Conservation (phyloP, 2,888 invertebrate genomes). For the Lepidochrysops patricia region DNA sequence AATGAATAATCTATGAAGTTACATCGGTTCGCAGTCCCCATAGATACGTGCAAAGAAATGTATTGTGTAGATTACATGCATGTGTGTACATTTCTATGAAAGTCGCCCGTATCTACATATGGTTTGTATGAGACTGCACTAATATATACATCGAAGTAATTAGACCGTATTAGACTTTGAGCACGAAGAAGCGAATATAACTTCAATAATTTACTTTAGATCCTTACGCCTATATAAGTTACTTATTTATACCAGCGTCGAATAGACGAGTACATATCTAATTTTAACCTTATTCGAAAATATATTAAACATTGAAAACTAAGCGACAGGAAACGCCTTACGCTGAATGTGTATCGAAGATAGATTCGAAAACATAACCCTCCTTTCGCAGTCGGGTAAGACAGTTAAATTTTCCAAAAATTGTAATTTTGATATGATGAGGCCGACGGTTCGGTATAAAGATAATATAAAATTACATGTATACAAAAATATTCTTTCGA, state of each 20-base stretch:
- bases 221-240: constrained; percentile 31
- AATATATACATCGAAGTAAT: constrained; percentile 20
- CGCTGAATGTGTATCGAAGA: background rate
- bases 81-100: background rate
- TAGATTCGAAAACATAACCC: background rate
- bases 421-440: constrained; percentile 56
- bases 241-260: constrained; percentile 65
- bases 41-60: background rate
- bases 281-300: constrained; percentile 59
- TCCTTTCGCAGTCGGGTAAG: background rate
- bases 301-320: constrained; percentile 47
- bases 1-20: constrained; percentile 17
- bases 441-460: constrained; percentile 43
- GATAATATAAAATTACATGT: constrained; percentile 57
- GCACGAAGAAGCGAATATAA: constrained; percentile 62
- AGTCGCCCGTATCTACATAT: background rate
- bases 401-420: constrained; percentile 38
- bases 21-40: constrained; percentile 21
- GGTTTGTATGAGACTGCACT: background rate
- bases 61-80: background rate
- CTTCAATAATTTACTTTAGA: constrained; percentile 36
- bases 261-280: constrained; percentile 57
- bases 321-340: constrained; percentile 36
- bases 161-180: constrained; percentile 67
- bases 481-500: constrained; percentile 68